These are phyloP conservation scores for Sinella curviseta DNA, from an alignment of 1,140 invertebrate species.

Conservation along the genomic window DNA sequence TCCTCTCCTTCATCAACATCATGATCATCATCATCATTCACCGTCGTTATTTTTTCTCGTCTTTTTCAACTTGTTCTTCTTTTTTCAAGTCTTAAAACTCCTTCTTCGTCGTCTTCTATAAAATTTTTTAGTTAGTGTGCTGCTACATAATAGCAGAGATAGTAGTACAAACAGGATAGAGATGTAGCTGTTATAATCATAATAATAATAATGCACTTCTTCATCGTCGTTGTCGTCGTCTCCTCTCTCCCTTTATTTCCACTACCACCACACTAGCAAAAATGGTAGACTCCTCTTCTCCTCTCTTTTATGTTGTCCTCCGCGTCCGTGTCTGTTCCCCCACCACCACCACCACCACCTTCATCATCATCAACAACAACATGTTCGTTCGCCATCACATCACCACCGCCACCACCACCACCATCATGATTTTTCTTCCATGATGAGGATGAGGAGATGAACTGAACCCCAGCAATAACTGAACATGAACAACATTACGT, in stretches of 20 bases:
- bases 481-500: background rate
- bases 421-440: background rate
- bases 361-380: constrained; percentile 10
- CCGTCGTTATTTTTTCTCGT: background rate
- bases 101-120: constrained; percentile 9
- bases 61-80: constrained; percentile 8
- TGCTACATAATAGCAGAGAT: background rate
- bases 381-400: too few species aligned
- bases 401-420: background rate
- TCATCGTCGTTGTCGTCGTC: too few species aligned
- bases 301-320: background rate
- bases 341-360: constrained; percentile 14
- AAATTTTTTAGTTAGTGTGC: background rate
- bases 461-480: background rate
- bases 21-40: background rate
- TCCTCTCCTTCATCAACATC: background rate
- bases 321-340: constrained; percentile 19
- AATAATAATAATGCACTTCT: background rate
- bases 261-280: background rate
- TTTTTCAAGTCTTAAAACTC: background rate
- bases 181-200: background rate
- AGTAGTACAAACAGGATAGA: background rate
- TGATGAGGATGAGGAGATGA: background rate
- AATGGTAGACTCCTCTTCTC: constrained; percentile 9
- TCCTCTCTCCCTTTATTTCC: background rate